Percentiles rank a stretch among this genome's conserved stretches.
These are phyloP conservation scores for Dexiosoma caninum DNA, from an alignment of 2,888 invertebrate species.

Conservation along the genomic window DNA sequence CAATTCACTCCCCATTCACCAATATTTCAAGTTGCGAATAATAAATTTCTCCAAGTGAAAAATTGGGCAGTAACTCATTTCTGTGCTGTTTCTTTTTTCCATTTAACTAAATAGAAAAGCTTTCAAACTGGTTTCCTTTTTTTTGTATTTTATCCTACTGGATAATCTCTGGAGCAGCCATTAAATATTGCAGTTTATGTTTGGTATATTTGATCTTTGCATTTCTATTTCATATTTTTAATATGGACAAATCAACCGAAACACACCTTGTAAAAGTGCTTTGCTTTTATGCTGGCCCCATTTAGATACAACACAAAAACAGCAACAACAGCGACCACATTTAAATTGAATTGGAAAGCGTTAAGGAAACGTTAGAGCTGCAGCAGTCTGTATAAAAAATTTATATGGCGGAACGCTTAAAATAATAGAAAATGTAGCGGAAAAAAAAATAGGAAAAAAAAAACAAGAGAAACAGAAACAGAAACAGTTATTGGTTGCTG, in stretches of 20 bases:
- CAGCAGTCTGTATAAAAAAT: no score
- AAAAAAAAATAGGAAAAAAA: neutral
- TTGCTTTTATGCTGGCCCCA: constrained; percentile 42
- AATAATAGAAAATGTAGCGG: no score
- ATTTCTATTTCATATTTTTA: constrained; percentile 51
- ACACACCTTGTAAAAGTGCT: constrained; percentile 54
- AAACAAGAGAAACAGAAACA: neutral
- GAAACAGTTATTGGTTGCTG: constrained; percentile 58
- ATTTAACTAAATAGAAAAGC: neutral
- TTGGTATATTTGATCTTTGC: constrained; percentile 51
- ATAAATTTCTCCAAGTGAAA: constrained; percentile 22
- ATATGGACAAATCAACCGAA: constrained; percentile 57
- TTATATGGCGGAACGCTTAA: no score
- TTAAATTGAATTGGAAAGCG: constrained; percentile 49
- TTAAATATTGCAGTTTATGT: constrained; percentile 20
- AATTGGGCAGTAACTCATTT: neutral
- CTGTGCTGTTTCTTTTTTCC: neutral
- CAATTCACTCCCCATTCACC: no score
- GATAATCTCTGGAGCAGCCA: constrained; percentile 50
- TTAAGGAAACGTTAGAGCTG: no score
- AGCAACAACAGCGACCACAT: neutral
- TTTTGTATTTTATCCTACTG: constrained; percentile 44
- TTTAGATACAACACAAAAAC: neutral
- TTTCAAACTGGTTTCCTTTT: constrained; percentile 39
- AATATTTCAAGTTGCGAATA: no score